phyloP scores from a whole-genome alignment of 2,797 vertebrate genomes.

The Cynodonichthys magdalenae region DNA sequence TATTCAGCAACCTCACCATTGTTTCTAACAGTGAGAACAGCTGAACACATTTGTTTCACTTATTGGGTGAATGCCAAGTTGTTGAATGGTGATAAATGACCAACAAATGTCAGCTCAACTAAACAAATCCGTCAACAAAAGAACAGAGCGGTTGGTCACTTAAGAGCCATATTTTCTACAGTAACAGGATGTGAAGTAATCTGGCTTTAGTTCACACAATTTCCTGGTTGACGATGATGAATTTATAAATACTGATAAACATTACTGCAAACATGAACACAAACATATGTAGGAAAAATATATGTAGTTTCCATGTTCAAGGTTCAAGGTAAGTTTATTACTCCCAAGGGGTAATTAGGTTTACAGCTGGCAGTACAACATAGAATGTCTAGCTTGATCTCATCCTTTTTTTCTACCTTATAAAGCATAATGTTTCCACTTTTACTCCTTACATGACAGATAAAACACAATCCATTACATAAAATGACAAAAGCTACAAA shows the following conservation, averaged over 20 bases:
- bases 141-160: constrained; percentile 38
- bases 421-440: no score
- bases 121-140: constrained; percentile 51
- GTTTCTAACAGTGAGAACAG: constrained; percentile 45
- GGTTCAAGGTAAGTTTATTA: no score
- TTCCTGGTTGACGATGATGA: constrained; percentile 10
- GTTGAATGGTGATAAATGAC: constrained; percentile 27
- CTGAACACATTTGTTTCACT: constrained; percentile 26
- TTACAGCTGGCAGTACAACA: no score
- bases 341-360: no score
- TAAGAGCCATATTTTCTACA: constrained; percentile 29
- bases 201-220: constrained; percentile 27
- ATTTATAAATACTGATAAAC: constrained; percentile 39
- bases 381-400: no score
- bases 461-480: background rate
- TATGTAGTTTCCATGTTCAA: background rate
- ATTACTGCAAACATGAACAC: constrained; percentile 10
- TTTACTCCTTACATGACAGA: background rate
- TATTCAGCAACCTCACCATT: constrained; percentile 43
- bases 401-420: no score
- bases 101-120: constrained; percentile 25
- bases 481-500: background rate
- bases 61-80: constrained; percentile 39
- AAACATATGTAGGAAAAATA: constrained; percentile 2
- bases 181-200: constrained; percentile 49